phyloP scores from a whole-genome alignment of 2,113 vertebrate species.

The Megalops atlanticus region DNA sequence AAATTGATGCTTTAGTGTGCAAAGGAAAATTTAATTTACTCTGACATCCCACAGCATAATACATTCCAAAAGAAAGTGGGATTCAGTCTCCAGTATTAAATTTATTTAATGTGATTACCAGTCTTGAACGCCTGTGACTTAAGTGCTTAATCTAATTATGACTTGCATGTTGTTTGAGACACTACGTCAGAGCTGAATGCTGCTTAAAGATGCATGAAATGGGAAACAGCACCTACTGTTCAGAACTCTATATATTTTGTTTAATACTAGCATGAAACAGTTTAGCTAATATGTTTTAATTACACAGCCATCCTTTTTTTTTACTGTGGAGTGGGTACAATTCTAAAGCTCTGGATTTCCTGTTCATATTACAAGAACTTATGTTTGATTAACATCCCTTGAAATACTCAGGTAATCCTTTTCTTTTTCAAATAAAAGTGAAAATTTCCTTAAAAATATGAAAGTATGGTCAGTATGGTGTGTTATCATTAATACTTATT shows the following conservation, averaged over 20 bases:
- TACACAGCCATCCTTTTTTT: constrained; percentile 52
- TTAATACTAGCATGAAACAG: constrained; percentile 65
- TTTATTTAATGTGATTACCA: constrained; percentile 99
- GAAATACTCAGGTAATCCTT: background rate
- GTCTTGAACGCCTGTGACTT: constrained; percentile 92
- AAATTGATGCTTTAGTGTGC: constrained; percentile 99
- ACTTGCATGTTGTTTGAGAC: constrained; percentile 81
- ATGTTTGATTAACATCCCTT: background rate
- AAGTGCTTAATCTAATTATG: constrained; percentile 94
- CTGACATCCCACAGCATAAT: constrained; percentile 97
- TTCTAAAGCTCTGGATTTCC: constrained; percentile 16
- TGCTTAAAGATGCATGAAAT: constrained; percentile 93
- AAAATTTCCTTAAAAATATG: no score
- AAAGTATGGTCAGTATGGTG: no score
- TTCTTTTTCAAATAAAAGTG: background rate
- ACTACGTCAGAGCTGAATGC: constrained; percentile 80
- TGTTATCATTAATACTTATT: no score
- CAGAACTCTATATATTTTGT: constrained; percentile 48
- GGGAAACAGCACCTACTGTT: constrained; percentile 69
- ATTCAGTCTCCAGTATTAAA: constrained; percentile 96
- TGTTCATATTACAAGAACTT: background rate
- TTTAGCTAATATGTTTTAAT: constrained; percentile 68
- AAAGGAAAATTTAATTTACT: constrained; percentile 99
- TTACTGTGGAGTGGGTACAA: constrained; percentile 20
- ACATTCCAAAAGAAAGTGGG: constrained; percentile 95